Base-by-base conservation (phyloP, 2,888 invertebrate genomes). In the Oscheius myriophilus region DNA sequence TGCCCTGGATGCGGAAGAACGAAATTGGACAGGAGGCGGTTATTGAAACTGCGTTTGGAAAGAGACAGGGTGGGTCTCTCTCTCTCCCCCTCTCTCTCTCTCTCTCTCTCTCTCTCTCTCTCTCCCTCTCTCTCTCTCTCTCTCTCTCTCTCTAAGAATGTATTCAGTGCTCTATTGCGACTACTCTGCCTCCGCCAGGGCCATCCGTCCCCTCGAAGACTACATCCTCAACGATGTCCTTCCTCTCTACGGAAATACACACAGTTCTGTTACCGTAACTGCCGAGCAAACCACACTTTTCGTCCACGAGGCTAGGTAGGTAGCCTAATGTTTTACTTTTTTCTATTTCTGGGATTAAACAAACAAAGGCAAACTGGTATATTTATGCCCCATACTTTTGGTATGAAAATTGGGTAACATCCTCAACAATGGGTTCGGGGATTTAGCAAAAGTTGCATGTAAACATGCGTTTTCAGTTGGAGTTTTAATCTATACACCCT, bases 261-360 rank as follows among this genome's bases (percentile, higher is more conserved):
- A 92, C 85, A 91, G 93, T 1, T 93, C 93, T 6, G 91, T 92
- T 42, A 92, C 92, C 45, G 91, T 93, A 80, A 93, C 93, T 21
- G 93, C 94, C 23, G 90, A 93, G 62, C 94, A 95, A 88, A 93
- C 93, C 63, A 92, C 93, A 66, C 89, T 93, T 72, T 94, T 92
- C 89, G 91, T 93, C 92, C 93, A 89, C 88, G 89, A 89, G 75
- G 88, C 88, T 23, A 86, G 87, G 87, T 88, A 54, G 16, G 18
- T 2, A n/a, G 12, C n/a, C n/a, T 52, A 4, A 61, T 61, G 45
- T 21, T 16, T 61, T 43, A 43, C 2, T 21, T 51, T n/a, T n/a
- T n/a, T n/a, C n/a, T n/a, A n/a, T n/a, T n/a, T n/a, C n/a, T n/a
- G n/a, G n/a, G n/a, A n/a, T n/a, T n/a, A n/a, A n/a, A n/a, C n/a